Evolutionary conservation across 2,797 vertebrate species (phyloP).

Genomic region (Todus mexicanus): DNA sequence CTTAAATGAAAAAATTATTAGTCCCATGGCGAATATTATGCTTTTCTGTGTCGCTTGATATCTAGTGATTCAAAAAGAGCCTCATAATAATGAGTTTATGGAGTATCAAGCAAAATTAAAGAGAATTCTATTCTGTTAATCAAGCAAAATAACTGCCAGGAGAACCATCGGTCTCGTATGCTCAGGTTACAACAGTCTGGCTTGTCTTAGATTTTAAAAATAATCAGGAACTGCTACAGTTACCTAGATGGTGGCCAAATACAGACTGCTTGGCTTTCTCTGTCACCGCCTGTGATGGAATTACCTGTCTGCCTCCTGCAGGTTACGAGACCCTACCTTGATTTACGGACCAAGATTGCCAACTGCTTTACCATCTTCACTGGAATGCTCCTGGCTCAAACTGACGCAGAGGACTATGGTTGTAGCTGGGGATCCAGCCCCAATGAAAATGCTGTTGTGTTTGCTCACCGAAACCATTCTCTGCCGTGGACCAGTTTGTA

Average conservation of each 20-base stretch:
- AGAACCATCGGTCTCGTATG: background rate
- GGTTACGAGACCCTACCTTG: background rate
- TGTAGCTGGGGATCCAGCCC: background rate
- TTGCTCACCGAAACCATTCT: background rate
- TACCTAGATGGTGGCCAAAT: background rate
- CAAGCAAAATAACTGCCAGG: background rate
- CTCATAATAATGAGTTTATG: background rate
- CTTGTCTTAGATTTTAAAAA: background rate
- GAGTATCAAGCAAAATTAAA: background rate
- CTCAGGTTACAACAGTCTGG: background rate
- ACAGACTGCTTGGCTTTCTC: background rate
- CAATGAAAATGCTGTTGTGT: background rate
- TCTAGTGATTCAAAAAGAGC: background rate
- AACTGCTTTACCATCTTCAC: background rate
- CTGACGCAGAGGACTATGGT: rapidly evolving
- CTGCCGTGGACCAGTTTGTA: background rate
- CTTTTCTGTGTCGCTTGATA: background rate
- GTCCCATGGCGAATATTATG: background rate
- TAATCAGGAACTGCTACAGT: background rate
- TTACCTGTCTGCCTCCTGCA: background rate
- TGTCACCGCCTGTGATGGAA: background rate
- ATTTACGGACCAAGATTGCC: rapidly evolving
- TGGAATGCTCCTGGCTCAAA: background rate
- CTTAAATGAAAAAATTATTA: background rate
- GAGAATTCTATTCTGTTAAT: background rate